Base-by-base conservation (phyloP, 2,888 invertebrate genomes). In the Galerucella pusilla region DNA sequence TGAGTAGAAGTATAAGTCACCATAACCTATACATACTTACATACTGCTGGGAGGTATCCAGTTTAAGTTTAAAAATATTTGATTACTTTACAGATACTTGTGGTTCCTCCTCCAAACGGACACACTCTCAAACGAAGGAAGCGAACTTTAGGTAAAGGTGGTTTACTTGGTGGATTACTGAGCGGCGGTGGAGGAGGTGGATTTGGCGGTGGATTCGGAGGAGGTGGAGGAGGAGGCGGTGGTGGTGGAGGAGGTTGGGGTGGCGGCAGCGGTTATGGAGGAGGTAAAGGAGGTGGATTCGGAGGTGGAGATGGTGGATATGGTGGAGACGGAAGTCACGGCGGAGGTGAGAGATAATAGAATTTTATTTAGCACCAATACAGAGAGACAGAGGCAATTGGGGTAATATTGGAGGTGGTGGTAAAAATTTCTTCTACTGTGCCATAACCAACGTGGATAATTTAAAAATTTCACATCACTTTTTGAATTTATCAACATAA, bases 131-230 rank as follows among this genome's bases (percentile, higher is more conserved):
- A 54, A 42, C 68, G 61, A 49, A 75, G 57, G 73, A 79, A 81
- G 71, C 78, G 75, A 5, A 52, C 57, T 9, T 61, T 67, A 14
- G 52, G 49, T n/a, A 67, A 60, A 65, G 57, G 71, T 25, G 71
- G 77, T 65, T 49, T 77, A 35, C 88, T 88, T 87, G 89, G 88
- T 88, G 45, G 57, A 11, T 16, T 35, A 28, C 14, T 46, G 5
- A n/a, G 73, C 20, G 74, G 76, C 77, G 74, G 79, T 73, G 74
- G 78, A 61, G 76, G 86, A 86, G 86, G 86, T 85, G 85, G 87
- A 84, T 86, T 85, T 85, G 87, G 87, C 86, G 86, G 86, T 84
- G 88, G 87, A 86, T 86, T 85, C 86, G 78, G 78, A 35, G 80
- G 80, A 69, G 81, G 78, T 65, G 73, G 75, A 57, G 80, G 81